These are phyloP conservation scores for Anthrax anthrax DNA, from an alignment of 2,888 invertebrate genomes.

Conservation along the genomic window DNA sequence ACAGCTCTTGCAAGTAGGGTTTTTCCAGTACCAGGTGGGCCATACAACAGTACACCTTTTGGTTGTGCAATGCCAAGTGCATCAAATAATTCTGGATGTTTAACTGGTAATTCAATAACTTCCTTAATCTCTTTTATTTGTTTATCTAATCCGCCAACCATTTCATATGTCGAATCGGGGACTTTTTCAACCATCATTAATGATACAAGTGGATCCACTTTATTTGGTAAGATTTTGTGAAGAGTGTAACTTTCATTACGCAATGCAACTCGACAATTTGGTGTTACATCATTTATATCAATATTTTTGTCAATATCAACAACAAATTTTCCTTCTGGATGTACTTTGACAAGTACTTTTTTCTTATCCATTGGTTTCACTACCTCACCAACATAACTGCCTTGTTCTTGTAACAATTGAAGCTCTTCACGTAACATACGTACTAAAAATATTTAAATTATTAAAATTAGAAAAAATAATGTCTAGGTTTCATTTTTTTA, in stretches of 20 bases:
- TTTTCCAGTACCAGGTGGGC: conserved; percentile 86
- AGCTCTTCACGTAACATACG: conserved; percentile 95
- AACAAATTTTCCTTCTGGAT: conserved; percentile 99
- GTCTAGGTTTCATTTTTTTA: no score
- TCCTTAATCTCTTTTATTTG: conserved; percentile 99
- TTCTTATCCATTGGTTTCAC: conserved; percentile 99
- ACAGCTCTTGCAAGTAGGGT: conserved; percentile 95
- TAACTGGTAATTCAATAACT: conserved; percentile 97
- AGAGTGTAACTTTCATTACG: conserved; percentile 97
- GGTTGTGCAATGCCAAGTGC: conserved; percentile 98
- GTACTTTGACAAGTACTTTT: conserved; percentile 97
- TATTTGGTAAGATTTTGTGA: conserved; percentile 97
- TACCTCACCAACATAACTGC: conserved; percentile 98
- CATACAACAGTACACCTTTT: conserved; percentile 93
- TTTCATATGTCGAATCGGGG: conserved; percentile 98
- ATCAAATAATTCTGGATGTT: conserved; percentile 99
- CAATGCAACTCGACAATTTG: conserved; percentile 93
- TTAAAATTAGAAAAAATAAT: conserved; percentile 1
- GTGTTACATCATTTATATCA: conserved; percentile 93
- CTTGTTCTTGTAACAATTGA: conserved; percentile 92
- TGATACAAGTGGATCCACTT: conserved; percentile 96
- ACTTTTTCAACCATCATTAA: conserved; percentile 99
- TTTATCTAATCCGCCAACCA: conserved; percentile 98
- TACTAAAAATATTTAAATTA: no score
- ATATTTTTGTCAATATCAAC: conserved; percentile 99